These are phyloP conservation scores for Acleris laterana DNA, from an alignment of 2,888 invertebrate species.

Conservation along the genomic window DNA sequence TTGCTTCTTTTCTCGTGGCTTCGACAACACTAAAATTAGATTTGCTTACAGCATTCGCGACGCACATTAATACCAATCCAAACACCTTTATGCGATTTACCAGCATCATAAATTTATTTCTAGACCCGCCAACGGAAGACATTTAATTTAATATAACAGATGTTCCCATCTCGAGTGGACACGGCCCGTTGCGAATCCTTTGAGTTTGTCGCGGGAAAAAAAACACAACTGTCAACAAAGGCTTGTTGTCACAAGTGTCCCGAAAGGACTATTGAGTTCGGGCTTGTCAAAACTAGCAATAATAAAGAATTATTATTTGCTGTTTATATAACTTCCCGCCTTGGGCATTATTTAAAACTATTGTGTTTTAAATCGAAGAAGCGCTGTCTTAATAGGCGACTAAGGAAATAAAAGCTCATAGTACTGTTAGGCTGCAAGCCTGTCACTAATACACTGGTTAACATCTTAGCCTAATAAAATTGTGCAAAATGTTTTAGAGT, in stretches of 20 bases:
- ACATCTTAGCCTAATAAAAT: no score
- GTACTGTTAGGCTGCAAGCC: no score
- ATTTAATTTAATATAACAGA: slow-evolving; percentile 76
- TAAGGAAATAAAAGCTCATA: no score
- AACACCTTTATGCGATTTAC: slow-evolving; percentile 36
- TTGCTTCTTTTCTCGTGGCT: no score
- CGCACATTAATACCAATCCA: slow-evolving; percentile 33
- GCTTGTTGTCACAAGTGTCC: slow-evolving; percentile 77
- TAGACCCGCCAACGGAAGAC: slow-evolving; percentile 58
- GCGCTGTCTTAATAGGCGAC: no score
- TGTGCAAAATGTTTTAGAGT: no score
- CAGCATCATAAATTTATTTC: slow-evolving; percentile 57
- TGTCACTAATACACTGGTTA: no score
- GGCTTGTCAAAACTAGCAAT: slow-evolving; percentile 14
- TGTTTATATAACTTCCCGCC: slow-evolving; percentile 1
- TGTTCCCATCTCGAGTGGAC: slow-evolving; percentile 69
- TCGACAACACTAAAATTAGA: slow-evolving; percentile 7
- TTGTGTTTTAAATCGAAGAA: background rate
- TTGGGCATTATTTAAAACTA: background rate
- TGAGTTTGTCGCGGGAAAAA: slow-evolving; percentile 71
- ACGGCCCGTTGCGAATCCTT: slow-evolving; percentile 70
- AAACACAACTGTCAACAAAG: slow-evolving; percentile 65
- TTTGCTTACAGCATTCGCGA: slow-evolving; percentile 14
- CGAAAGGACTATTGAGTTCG: slow-evolving; percentile 66
- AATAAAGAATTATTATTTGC: slow-evolving; percentile 4